phyloP scores from a whole-genome alignment of 2,797 vertebrate species.

The Scyliorhinus canicula region DNA sequence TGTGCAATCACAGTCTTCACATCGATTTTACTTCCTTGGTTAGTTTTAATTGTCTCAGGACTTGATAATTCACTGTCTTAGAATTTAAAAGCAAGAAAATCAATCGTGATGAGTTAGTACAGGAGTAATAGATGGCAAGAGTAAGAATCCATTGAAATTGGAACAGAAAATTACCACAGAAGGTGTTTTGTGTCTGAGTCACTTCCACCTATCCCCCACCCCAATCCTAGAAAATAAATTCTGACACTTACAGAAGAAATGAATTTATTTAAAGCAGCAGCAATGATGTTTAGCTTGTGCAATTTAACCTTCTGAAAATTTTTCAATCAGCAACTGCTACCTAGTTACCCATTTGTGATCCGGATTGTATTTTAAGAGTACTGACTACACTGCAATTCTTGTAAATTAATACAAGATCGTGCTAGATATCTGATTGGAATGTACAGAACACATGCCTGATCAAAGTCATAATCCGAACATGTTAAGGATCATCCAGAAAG shows the following conservation, averaged over 20 bases:
- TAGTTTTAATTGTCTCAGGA: not conserved
- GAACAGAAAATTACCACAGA: not conserved
- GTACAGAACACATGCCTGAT: not conserved
- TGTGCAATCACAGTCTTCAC: conserved; percentile 3
- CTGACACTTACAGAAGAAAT: not conserved
- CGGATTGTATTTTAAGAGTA: not conserved
- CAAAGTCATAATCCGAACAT: not conserved
- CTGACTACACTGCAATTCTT: not conserved
- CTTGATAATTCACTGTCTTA: not conserved
- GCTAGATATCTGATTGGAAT: not conserved
- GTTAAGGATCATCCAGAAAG: not conserved
- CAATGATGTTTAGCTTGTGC: not conserved
- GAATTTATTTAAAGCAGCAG: not conserved
- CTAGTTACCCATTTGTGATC: too few species aligned
- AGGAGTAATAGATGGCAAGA: not conserved
- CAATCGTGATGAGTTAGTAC: not conserved
- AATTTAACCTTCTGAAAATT: not conserved
- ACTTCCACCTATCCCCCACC: not conserved
- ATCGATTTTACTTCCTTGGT: conserved; percentile 10
- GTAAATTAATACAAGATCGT: not conserved
- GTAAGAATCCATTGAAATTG: not conserved
- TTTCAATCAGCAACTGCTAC: not conserved
- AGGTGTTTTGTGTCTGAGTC: not conserved
- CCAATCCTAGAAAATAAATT: not conserved
- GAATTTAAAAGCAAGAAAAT: not conserved